Evolutionary conservation across 1,140 invertebrate genomes (phyloP).

Genomic region (Drosophila dunni): DNA sequence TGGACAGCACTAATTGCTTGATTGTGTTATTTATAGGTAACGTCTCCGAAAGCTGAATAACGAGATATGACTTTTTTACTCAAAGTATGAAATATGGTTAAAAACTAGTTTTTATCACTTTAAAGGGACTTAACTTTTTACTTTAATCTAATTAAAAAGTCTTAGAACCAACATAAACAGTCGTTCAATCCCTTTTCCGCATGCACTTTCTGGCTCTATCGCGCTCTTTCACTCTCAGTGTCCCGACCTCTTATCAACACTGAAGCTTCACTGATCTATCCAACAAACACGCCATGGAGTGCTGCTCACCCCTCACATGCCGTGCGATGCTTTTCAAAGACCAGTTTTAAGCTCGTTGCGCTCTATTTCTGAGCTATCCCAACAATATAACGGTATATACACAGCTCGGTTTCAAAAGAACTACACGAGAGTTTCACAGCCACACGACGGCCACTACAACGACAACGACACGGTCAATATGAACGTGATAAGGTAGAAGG

Average conservation of each 20-base stretch:
- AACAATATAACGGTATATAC: conserved; percentile 72
- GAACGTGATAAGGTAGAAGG: background rate
- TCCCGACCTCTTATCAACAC: background rate
- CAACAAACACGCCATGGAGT: conserved; percentile 55
- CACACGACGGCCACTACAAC: background rate
- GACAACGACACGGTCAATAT: conserved; percentile 26
- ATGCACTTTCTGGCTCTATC: background rate
- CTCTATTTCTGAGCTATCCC: conserved; percentile 75
- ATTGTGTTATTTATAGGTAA: conserved; percentile 3
- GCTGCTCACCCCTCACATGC: background rate
- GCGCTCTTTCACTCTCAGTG: background rate
- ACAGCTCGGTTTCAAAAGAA: conserved; percentile 18
- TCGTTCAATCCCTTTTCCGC: background rate
- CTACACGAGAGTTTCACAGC: conserved; percentile 9
- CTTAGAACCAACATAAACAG: background rate
- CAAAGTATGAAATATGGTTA: too few species aligned
- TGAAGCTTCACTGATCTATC: conserved; percentile 59
- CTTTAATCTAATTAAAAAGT: background rate
- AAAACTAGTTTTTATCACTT: too few species aligned
- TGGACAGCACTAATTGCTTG: conserved; percentile 16
- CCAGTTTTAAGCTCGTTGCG: conserved; percentile 53
- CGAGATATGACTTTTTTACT: background rate
- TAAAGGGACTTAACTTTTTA: too few species aligned
- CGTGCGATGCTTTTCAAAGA: conserved; percentile 25
- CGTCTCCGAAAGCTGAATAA: background rate